Evolutionary conservation across 1,140 invertebrate species (phyloP), one percentile per base, ranked within the genome.

Genomic region (Habropoda laboriosa): DNA sequence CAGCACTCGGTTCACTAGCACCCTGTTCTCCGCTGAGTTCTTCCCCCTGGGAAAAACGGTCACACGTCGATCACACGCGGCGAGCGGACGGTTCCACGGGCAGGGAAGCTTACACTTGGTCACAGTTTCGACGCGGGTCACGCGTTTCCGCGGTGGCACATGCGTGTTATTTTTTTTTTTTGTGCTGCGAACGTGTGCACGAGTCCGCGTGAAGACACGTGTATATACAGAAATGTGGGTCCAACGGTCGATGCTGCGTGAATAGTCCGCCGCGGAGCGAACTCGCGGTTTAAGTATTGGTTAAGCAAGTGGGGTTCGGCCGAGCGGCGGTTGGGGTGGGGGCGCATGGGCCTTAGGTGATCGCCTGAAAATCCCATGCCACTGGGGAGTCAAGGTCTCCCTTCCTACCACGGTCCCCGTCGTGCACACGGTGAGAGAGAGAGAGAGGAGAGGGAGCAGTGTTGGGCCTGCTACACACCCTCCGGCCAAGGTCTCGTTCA

Each of bases 241-340:
- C 90, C 88, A 90, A 86, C 85, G 82, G 84, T 85, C 90, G 91
- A 92, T 92, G 92, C 91, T 91, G 90, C 86, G 86, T 85, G 91
- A 92, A 91, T 92, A 92, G 89, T 92, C 87, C 80, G 89, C 89
- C 87, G 87, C 87, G 80, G 86, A 86, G 87, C 80, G 75, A 81
- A 85, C 64, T 84, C 87, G 42, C 79, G 86, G 87, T 89, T 92
- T 93, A 93, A 91, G 90, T 92, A 92, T 92, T 90, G 87, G 88
- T 81, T 89, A 90, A 85, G 77, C 81, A 87, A 92, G 90, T 91
- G 91, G 92, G 92, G 91, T 87, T 88, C 85, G 80, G 61, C 1
- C 45, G 68, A 60, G 49, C 40, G 53, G 27, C 32, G 24, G 30
- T 32, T n/a, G 38, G 71, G 66, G 76, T 75, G 71, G 83, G 83